phyloP scores from a whole-genome alignment of 2,797 vertebrate genomes.

The Hippocampus kuda region DNA sequence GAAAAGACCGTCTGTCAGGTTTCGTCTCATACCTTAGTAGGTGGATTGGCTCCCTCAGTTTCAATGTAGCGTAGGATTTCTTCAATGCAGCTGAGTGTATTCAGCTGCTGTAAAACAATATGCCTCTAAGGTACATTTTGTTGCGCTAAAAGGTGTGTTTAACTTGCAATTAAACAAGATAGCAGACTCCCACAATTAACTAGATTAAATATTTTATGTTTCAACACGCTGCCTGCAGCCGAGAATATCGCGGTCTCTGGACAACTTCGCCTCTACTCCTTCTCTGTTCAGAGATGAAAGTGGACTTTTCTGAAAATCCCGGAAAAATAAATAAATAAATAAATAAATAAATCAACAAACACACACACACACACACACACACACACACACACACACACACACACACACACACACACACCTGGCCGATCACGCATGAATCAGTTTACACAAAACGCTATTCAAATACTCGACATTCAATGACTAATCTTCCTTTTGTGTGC shows the following conservation, averaged over 20 bases:
- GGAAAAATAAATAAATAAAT: no score
- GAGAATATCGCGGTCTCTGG: not conserved
- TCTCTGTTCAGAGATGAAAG: no score
- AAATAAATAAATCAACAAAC: no score
- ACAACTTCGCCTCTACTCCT: not conserved
- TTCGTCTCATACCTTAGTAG: not conserved
- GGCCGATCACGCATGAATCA: no score
- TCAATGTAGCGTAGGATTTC: not conserved
- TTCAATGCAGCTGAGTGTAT: not conserved
- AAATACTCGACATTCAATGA: no score
- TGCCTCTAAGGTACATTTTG: slow-evolving; percentile 2
- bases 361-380: no score
- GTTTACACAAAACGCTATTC: no score
- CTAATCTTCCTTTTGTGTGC: no score
- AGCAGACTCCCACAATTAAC: not conserved
- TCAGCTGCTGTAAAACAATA: not conserved
- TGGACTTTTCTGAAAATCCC: no score
- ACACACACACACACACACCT: no score
- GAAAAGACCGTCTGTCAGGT: not conserved
- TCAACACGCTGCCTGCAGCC: not conserved
- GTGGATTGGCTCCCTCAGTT: not conserved
- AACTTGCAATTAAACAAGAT: slow-evolving; percentile 3
- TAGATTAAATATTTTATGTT: slow-evolving; percentile 3
- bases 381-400: no score
- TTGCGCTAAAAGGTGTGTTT: slow-evolving; percentile 3